Evolutionary conservation across 1,140 invertebrate genomes (phyloP).

Genomic region (Heliconius hermathena): DNA sequence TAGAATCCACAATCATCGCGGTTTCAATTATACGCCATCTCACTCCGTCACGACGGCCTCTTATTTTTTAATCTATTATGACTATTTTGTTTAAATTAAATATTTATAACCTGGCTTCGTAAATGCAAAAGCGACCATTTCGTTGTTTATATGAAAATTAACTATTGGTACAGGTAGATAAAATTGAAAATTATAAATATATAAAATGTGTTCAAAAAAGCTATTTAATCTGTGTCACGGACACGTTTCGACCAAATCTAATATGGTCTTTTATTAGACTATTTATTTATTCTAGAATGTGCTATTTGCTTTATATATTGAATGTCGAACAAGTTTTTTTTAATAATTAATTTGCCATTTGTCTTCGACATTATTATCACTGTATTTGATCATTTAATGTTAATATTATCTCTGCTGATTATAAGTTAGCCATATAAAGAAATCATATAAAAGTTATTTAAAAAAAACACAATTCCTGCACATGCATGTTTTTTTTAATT

Average conservation of each 20-base stretch:
- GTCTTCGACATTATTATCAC: neutral
- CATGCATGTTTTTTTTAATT: neutral
- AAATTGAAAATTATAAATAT: slow-evolving; percentile 21
- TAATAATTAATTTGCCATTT: neutral
- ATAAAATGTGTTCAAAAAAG: slow-evolving; percentile 26
- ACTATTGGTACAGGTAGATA: slow-evolving; percentile 21
- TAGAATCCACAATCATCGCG: no score
- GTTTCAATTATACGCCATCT: no score
- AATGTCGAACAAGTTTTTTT: slow-evolving; percentile 2
- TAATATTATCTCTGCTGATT: neutral
- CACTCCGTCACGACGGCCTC: no score
- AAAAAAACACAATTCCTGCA: neutral
- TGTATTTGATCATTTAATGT: neutral
- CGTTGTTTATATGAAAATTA: slow-evolving; percentile 7
- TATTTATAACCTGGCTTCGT: neutral
- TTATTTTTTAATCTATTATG: neutral
- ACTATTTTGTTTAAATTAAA: neutral
- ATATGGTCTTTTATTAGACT: slow-evolving; percentile 30
- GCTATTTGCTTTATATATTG: neutral
- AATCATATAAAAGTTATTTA: neutral
- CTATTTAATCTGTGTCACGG: slow-evolving; percentile 27
- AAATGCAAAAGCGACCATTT: slow-evolving; percentile 10
- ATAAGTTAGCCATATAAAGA: neutral
- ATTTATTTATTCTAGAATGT: slow-evolving; percentile 10
- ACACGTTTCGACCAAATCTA: slow-evolving; percentile 37